A percentile compares a stretch with the other conserved stretches of the same genome.
Evolutionary conservation across 1,140 invertebrate genomes (phyloP).

Genomic region (Teleogryllus occipitalis): DNA sequence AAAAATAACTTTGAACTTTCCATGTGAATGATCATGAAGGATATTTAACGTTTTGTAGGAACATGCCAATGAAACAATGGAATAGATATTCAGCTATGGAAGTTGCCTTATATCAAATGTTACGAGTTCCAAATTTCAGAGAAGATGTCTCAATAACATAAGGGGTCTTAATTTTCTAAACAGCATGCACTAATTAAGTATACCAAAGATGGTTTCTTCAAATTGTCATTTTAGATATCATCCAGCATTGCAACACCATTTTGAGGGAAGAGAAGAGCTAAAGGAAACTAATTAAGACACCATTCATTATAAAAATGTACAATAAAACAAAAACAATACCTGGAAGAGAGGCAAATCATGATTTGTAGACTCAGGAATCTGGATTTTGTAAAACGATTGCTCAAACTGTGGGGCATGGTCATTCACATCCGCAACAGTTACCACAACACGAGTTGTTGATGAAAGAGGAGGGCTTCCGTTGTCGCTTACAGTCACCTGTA

Average conservation of each 20-base stretch:
- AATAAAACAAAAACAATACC: constrained; percentile 34
- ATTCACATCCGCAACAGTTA: constrained; percentile 75
- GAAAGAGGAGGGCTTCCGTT: constrained; percentile 64
- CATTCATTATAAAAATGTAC: neutral
- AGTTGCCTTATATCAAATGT: no score
- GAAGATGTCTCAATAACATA: neutral
- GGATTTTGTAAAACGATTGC: constrained; percentile 69
- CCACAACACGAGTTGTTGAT: constrained; percentile 73
- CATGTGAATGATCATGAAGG: no score
- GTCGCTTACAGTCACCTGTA: constrained; percentile 67
- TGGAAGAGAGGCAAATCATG: constrained; percentile 54
- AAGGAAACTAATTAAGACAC: neutral
- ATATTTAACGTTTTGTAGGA: no score
- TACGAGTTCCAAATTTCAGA: no score
- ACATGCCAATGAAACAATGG: no score
- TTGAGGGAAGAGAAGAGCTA: neutral
- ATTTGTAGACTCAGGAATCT: constrained; percentile 54
- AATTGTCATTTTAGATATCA: neutral
- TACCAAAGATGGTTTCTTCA: neutral
- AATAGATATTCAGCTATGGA: no score
- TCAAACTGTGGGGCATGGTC: constrained; percentile 76
- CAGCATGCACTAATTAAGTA: neutral
- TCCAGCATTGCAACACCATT: constrained; percentile 3
- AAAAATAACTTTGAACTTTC: no score
- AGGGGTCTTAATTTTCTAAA: neutral